Conservation (phyloP, 2,797 vertebrate species). For the Acipenser ruthenus region DNA sequence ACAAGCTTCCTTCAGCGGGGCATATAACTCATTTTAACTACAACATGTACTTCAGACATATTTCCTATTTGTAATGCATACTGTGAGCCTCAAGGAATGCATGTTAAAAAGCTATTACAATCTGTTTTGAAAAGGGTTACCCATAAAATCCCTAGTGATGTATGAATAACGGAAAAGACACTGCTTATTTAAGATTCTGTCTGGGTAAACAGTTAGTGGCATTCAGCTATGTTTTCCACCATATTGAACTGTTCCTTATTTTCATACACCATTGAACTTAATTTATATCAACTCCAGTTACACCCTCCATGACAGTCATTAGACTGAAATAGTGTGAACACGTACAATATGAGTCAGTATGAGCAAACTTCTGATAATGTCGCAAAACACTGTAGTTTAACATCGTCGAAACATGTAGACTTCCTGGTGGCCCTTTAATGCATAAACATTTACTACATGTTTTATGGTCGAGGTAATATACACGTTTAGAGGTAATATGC, state of each 20-base stretch:
- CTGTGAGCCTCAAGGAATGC: slow-evolving; percentile 15
- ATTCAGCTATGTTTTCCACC: background rate
- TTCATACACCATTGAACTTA: slow-evolving; percentile 1
- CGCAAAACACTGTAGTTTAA: no score
- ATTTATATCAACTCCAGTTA: slow-evolving; percentile 3
- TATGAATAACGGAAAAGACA: slow-evolving; percentile 16
- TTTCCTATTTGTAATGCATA: slow-evolving; percentile 48
- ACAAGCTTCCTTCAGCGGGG: slow-evolving; percentile 55
- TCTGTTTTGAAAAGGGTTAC: slow-evolving; percentile 12
- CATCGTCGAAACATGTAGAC: no score
- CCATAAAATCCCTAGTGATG: slow-evolving; percentile 14
- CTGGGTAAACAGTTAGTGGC: slow-evolving; percentile 1
- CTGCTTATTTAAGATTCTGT: slow-evolving; percentile 9
- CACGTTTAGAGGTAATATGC: no score
- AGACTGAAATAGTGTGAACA: no score
- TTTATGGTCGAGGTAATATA: no score
- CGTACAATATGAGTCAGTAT: no score
- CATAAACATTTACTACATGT: no score
- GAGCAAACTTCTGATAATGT: no score
- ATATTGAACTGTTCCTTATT: background rate
- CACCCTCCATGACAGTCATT: background rate
- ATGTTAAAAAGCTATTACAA: slow-evolving; percentile 16
- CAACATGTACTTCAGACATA: slow-evolving; percentile 26
- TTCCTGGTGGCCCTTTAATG: no score
- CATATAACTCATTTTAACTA: slow-evolving; percentile 55